Evolutionary conservation across 2,888 invertebrate species (phyloP), one percentile per base, ranked within the genome.

Genomic region (Agriopis aurantiaria): DNA sequence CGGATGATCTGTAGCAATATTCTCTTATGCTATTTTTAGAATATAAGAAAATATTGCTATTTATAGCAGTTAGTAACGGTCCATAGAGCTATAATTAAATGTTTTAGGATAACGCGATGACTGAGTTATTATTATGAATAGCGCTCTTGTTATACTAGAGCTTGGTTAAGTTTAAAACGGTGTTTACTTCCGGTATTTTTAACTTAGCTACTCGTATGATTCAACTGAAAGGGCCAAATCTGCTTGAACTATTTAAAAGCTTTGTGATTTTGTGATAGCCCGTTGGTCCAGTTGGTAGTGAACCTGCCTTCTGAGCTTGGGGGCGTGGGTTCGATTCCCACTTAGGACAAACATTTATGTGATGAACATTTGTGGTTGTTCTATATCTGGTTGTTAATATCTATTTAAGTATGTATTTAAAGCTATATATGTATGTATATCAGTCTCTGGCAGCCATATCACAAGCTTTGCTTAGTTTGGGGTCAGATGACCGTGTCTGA

Each of bases 161-260:
- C 10, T 14, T 43, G 51, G 43, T 33, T 45, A 23, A 23, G 46
- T n/a, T 45, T 33, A 60, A 3, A 51, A 12, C 14, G 4, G 53
- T 12, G 52, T 53, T 62, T 52, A 17, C 14, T 52, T 53, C 3
- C n/a, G 62, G 23, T 53, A 53, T 53, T 53, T 61, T 62, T 62
- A 53, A 53, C 46, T 33, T 58, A 8, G 1, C 9, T 23, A 45
- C 10, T n/a, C n/a, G n/a, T n/a, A n/a, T n/a, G 57, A 45, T 11
- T 14, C 6, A 57, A 45, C 7, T 11, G 43, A 12, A 17, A 11
- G 8, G n/a, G n/a, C 23, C n/a, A 23, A 33, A 53, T 65, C 14
- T 59, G 33, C 2, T 23, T 23, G 17, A 23, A 23, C 17, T 23
- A 2, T 23, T 23, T 23, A 23, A 23, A 23, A 23, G 17, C 17